Base-by-base conservation (phyloP, 2,888 invertebrate genomes). In the Dascillus cervinus region DNA sequence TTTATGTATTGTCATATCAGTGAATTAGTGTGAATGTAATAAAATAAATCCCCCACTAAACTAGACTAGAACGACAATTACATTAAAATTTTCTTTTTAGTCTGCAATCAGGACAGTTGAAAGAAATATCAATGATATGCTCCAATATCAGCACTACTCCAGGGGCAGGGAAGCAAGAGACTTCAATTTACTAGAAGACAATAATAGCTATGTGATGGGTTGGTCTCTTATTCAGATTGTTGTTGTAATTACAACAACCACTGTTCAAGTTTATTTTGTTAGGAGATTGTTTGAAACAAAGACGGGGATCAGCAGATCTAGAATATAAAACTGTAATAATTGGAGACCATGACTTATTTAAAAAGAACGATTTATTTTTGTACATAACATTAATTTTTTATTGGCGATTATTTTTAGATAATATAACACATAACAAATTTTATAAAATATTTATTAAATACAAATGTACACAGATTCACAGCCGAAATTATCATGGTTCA, bases 221-320 rank as follows among this genome's bases (percentile, higher is more conserved):
- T 94, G 92, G 87, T 94, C 95, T 0, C 51, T 92, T 2, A 72
- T 82, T 28, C 92, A 94, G 69, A 87, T 92, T 44, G 34, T 82
- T 13, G 83, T 92, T 1, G 85, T 95, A 41, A 66, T 82, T 26
- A 71, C 77, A 1, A 86, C 91, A 0, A 85, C 85, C 5, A 72
- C 81, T 1, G 59, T 82, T 26, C 88, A 88, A 65, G 90, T 92
- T 2, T 87, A 80, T 60, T 92, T 92, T 62, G 84, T 95, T 8
- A 75, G 88, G 43, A 87, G 89, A 67, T 67, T 95, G 6, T 95
- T 95, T 59, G 84, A 88, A 55, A 77, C 82, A 0, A 85, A 82
- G 57, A 67, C 73, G 15, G 77, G 77, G 34, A 68, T 71, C 3
- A 72, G 74, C 4, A 73, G 70, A 47, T 70, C 72, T 22, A 65